phyloP scores from a whole-genome alignment of 1,140 invertebrate species.

The Portunus trituberculatus region DNA sequence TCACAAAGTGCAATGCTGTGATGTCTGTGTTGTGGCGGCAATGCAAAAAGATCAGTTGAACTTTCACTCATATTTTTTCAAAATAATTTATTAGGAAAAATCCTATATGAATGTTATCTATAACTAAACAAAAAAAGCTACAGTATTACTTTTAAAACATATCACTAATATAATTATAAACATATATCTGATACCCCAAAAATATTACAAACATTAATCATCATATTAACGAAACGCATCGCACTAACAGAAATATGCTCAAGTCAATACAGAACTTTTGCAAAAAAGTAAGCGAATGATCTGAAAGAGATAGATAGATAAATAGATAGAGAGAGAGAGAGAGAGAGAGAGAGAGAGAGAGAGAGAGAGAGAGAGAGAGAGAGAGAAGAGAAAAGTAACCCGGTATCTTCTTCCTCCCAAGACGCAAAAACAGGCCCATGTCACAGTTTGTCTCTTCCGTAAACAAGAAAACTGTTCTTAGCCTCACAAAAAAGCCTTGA shows the following conservation, averaged over 20 bases:
- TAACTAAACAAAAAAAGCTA: too few species aligned
- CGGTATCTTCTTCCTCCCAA: background rate
- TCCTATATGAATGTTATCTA: too few species aligned
- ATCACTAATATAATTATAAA: too few species aligned
- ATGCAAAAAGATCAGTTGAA: background rate
- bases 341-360: background rate
- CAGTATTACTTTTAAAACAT: too few species aligned
- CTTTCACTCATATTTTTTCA: background rate
- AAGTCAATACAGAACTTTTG: background rate
- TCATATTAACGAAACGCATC: too few species aligned
- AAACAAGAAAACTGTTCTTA: constrained; percentile 15
- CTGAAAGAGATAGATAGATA: too few species aligned
- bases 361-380: background rate
- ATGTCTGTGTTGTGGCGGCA: background rate
- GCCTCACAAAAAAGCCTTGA: background rate
- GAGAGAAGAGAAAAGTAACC: background rate
- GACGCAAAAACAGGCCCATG: background rate
- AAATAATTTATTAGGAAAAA: background rate
- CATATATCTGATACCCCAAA: too few species aligned
- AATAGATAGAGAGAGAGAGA: too few species aligned
- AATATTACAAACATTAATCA: too few species aligned
- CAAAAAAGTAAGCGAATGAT: too few species aligned
- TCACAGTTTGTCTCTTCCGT: constrained; percentile 2
- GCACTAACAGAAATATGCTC: background rate
- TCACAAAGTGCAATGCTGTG: background rate